Conservation (phyloP, 2,888 invertebrate species). For the Heliconius hortense region DNA sequence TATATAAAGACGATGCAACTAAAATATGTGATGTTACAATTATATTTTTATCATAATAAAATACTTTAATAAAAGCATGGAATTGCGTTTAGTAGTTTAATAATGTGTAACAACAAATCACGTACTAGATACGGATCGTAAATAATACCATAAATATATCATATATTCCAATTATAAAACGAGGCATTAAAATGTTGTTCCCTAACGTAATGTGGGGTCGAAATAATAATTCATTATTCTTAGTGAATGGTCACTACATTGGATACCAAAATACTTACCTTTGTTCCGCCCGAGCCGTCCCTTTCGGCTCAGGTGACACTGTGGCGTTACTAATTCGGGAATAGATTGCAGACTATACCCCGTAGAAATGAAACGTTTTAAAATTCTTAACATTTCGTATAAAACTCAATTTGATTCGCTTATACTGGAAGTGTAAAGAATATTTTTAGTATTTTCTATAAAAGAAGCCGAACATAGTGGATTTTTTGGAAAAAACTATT, state of each 20-base stretch:
- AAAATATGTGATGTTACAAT: no score
- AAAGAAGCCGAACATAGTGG: background rate
- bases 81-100: slow-evolving; percentile 4
- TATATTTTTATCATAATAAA: no score
- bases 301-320: slow-evolving; percentile 74
- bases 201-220: slow-evolving; percentile 65
- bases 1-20: no score
- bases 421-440: slow-evolving; percentile 41
- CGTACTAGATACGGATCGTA: slow-evolving; percentile 44
- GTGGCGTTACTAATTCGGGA: slow-evolving; percentile 73
- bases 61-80: no score
- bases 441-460: background rate
- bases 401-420: slow-evolving; percentile 60
- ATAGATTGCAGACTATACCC: slow-evolving; percentile 40
- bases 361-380: slow-evolving; percentile 49
- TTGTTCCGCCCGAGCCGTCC: slow-evolving; percentile 71
- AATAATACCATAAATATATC: slow-evolving; percentile 64
- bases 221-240: slow-evolving; percentile 66
- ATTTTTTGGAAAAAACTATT: background rate
- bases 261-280: slow-evolving; percentile 71
- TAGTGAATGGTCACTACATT: slow-evolving; percentile 64
- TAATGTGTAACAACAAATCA: slow-evolving; percentile 19
- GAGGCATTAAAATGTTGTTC: slow-evolving; percentile 37
- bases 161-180: slow-evolving; percentile 66
- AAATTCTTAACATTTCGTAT: slow-evolving; percentile 59